Conservation (phyloP, 2,797 vertebrate species). For the Pelochelys cantorii region DNA sequence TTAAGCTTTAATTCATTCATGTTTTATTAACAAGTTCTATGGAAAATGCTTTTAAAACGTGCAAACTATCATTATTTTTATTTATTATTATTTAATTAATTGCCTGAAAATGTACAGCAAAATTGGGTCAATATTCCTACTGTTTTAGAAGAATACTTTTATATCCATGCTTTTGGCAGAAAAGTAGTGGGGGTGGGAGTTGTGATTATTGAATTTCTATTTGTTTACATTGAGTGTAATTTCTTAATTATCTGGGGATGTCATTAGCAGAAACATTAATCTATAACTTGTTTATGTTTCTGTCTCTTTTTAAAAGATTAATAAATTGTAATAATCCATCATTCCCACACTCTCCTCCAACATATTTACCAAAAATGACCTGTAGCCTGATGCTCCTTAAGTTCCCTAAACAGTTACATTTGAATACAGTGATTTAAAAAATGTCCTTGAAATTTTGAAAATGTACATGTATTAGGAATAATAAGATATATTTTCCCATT, state of each 20-base stretch:
- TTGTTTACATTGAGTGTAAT: background rate
- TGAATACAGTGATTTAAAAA: background rate
- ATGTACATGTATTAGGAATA: background rate
- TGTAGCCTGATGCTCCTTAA: background rate
- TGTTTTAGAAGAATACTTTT: background rate
- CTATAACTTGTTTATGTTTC: background rate
- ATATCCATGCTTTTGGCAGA: background rate
- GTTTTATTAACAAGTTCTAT: background rate
- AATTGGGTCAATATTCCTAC: accelerated
- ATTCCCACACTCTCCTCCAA: background rate
- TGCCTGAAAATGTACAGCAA: background rate
- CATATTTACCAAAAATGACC: background rate
- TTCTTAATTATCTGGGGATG: background rate
- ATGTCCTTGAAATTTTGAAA: slow-evolving; percentile 4
- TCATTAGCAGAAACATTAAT: background rate
- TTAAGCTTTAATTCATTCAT: background rate
- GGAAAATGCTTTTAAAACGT: background rate
- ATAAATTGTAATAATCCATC: background rate
- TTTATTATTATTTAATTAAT: background rate
- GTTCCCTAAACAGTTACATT: background rate
- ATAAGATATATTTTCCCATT: background rate
- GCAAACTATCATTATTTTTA: background rate
- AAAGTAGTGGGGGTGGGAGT: background rate
- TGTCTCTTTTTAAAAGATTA: background rate
- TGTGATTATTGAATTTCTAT: background rate